phyloP scores from a whole-genome alignment of 2,797 vertebrate species.

The Melanotaenia pygmaea region DNA sequence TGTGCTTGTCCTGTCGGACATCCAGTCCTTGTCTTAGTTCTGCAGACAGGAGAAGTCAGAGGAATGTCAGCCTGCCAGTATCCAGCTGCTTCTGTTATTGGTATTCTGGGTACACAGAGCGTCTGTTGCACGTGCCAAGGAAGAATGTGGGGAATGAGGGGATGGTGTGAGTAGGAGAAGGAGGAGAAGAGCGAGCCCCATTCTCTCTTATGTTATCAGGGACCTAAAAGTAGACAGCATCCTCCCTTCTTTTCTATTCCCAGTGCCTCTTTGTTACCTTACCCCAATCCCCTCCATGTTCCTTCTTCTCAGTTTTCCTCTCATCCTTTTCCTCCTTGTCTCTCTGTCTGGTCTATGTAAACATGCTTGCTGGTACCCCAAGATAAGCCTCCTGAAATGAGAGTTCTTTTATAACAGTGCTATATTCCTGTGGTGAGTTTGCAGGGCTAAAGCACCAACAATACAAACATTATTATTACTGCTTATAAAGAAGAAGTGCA shows the following conservation, averaged over 20 bases:
- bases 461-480: constrained; percentile 35
- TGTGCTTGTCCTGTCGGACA: constrained; percentile 59
- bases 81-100: constrained; percentile 80
- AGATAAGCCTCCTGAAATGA: constrained; percentile 64
- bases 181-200: constrained; percentile 49
- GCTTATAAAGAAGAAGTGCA: constrained; percentile 12
- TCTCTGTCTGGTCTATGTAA: constrained; percentile 57
- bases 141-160: constrained; percentile 72
- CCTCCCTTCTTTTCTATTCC: constrained; percentile 71
- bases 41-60: constrained; percentile 70
- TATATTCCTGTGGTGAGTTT: constrained; percentile 30
- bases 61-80: constrained; percentile 76
- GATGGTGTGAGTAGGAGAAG: constrained; percentile 50
- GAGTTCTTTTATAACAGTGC: constrained; percentile 25
- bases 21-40: constrained; percentile 61
- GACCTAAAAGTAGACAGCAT: constrained; percentile 77
- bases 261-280: constrained; percentile 62
- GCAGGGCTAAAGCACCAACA: constrained; percentile 23
- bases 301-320: constrained; percentile 39
- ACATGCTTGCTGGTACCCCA: constrained; percentile 60
- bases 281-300: constrained; percentile 38
- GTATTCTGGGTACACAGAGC: constrained; percentile 73
- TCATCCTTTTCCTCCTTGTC: constrained; percentile 37
- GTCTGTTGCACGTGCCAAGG: constrained; percentile 78
- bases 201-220: constrained; percentile 66